These are phyloP conservation scores for Gallirallus australis DNA, from an alignment of 2,797 vertebrate genomes.

Conservation along the genomic window DNA sequence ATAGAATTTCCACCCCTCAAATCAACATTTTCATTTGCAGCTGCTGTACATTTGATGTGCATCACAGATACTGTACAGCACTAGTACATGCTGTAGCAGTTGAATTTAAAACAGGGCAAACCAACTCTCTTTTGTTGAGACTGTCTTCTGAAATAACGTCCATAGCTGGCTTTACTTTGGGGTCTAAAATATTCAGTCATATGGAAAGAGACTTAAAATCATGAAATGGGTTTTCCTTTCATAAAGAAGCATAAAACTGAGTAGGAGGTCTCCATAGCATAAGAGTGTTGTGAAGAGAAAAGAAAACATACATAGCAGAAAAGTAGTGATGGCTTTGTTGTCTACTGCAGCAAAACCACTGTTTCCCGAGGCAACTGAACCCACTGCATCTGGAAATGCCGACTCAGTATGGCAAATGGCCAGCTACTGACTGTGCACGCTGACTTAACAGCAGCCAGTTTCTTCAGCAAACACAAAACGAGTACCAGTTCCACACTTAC, in stretches of 20 bases:
- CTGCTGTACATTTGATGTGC: not conserved
- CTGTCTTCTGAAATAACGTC: not conserved
- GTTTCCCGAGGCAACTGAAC: constrained; percentile 13
- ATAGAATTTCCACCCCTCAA: not conserved
- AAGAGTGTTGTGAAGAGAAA: not conserved
- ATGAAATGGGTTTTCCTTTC: not conserved
- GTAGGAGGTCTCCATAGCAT: not conserved
- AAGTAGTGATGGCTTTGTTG: not conserved
- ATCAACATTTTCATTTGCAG: not conserved
- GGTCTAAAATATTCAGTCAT: not conserved
- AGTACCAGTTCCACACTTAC: not conserved
- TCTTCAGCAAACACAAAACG: not conserved
- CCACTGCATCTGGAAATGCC: constrained; percentile 30
- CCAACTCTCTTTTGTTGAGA: not conserved
- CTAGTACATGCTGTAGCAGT: not conserved
- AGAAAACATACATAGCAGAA: not conserved
- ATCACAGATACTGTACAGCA: rapidly evolving
- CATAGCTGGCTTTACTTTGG: not conserved
- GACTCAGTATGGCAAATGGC: constrained; percentile 36
- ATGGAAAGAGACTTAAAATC: not conserved
- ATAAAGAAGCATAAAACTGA: not conserved
- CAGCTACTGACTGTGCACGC: constrained; percentile 41
- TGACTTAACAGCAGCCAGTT: not conserved
- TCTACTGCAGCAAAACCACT: not conserved
- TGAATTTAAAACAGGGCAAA: not conserved